Conservation (phyloP, 1,140 invertebrate genomes). For the Drosophila ananassae region DNA sequence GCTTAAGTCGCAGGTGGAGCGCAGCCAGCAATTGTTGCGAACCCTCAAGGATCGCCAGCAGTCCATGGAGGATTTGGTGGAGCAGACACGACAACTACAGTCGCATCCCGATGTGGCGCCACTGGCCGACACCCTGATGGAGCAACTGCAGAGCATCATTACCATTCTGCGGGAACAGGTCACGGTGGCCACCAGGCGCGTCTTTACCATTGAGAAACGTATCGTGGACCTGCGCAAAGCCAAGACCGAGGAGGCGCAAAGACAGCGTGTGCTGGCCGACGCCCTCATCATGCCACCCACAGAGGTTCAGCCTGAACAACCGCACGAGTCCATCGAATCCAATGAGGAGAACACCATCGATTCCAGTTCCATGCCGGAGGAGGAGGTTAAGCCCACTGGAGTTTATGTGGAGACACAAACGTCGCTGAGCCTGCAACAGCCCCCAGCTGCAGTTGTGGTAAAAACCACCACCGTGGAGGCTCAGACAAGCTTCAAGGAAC, state of each 20-base stretch:
- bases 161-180: constrained; percentile 74
- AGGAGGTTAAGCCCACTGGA: constrained; percentile 61
- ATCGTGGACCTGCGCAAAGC: constrained; percentile 75
- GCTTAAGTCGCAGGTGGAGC: constrained; percentile 70
- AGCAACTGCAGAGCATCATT: constrained; percentile 77
- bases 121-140: constrained; percentile 69
- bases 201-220: constrained; percentile 79
- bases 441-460: constrained; percentile 14
- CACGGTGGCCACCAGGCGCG: constrained; percentile 74
- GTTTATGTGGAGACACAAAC: constrained; percentile 85
- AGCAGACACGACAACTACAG: constrained; percentile 72
- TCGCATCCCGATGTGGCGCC: constrained; percentile 78
- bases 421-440: constrained; percentile 83
- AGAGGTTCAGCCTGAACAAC: constrained; percentile 11
- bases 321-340: constrained; percentile 63
- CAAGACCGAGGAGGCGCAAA: constrained; percentile 67
- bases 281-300: constrained; percentile 61
- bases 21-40: constrained; percentile 70
- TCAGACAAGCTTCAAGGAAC: constrained; percentile 86
- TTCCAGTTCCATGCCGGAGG: constrained; percentile 78
- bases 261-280: constrained; percentile 62
- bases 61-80: constrained; percentile 74
- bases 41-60: constrained; percentile 78
- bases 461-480: constrained; percentile 86
- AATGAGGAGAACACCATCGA: constrained; percentile 74